Evolutionary conservation across 2,888 invertebrate genomes (phyloP), one percentile per base, ranked within the genome.

Genomic region (Agriopis leucophaearia): DNA sequence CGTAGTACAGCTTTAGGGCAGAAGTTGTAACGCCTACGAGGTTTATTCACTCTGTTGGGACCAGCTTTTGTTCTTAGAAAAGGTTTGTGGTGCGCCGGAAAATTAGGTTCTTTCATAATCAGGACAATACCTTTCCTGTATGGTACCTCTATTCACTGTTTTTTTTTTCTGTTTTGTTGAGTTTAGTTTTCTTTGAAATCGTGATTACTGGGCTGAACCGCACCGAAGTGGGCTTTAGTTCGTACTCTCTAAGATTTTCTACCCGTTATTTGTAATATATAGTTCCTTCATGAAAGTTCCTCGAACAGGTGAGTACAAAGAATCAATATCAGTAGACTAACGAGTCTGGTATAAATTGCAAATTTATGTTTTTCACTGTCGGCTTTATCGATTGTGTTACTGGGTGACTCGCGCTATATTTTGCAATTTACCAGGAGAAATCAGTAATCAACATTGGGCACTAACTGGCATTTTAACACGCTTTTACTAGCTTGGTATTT

Each of bases 1-100:
- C 48, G 38, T 48, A 50, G 50, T n/a, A 40, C 35, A 35, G 51
- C 51, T 45, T 62, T 16, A 27, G 40, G 59, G 38, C 48, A 47
- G 45, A 66, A 62, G 48, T 55, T 56, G 36, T 50, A 50, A 45
- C 35, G 40, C 52, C 47, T 58, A 56, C 52, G 36, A 44, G 51
- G 58, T 62, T 57, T 62, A 66, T 62, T 51, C 62, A 52, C 58
- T 18, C 51, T 47, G 61, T 56, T 40, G 51, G 27, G 57, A 47
- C 48, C 52, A 38, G n/a, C 57, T n/a, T 62, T 66, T 62, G 62
- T 57, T 57, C 57, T 15, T 15, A 57, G 47, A 57, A 61, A 47
- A 9, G 45, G 52, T 57, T 35, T 62, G 66, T 44, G 57, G 57
- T 54, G 16, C 57, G 45, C 16, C 45, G 56, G 61, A 61, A 66